Evolutionary conservation across 1,140 invertebrate genomes (phyloP).

Genomic region (Argopecten irradians): DNA sequence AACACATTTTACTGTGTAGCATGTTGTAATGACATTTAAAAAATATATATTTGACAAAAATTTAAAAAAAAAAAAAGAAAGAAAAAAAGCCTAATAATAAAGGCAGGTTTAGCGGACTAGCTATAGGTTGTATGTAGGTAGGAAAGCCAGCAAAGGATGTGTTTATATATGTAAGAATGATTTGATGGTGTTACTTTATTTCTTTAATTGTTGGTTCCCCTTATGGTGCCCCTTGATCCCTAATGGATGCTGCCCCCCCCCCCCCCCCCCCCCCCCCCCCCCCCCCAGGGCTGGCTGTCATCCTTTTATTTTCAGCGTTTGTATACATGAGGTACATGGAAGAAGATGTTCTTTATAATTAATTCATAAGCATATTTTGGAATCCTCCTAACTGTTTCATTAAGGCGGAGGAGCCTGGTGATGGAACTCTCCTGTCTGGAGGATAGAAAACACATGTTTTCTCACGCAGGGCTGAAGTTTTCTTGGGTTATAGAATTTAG

Average conservation of each 20-base stretch:
- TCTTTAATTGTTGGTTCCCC: neutral
- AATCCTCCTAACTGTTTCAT: neutral
- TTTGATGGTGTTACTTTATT: too few relatives aligned
- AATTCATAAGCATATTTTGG: constrained; percentile 15
- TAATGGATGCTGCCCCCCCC: neutral
- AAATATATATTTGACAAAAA: too few relatives aligned
- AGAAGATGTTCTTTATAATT: constrained; percentile 18
- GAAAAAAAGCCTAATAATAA: too few relatives aligned
- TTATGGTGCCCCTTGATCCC: neutral
- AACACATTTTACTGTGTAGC: too few relatives aligned
- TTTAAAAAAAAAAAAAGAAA: too few relatives aligned
- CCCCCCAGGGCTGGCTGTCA: neutral
- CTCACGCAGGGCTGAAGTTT: neutral
- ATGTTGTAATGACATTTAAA: too few relatives aligned
- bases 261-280: too few relatives aligned
- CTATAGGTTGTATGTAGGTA: too few relatives aligned
- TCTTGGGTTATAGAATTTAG: neutral
- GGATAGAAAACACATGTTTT: neutral
- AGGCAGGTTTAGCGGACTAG: too few relatives aligned
- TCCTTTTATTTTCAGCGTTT: neutral
- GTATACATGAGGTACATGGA: neutral
- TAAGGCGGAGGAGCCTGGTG: neutral
- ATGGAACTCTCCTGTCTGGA: constrained; percentile 14
- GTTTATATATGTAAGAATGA: too few relatives aligned
- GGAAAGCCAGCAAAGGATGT: too few relatives aligned